Evolutionary conservation across 92 coral and sea anemone genomes (phyloP), one percentile per base, ranked within the genome.

Genomic region (Diadumene lineata): DNA sequence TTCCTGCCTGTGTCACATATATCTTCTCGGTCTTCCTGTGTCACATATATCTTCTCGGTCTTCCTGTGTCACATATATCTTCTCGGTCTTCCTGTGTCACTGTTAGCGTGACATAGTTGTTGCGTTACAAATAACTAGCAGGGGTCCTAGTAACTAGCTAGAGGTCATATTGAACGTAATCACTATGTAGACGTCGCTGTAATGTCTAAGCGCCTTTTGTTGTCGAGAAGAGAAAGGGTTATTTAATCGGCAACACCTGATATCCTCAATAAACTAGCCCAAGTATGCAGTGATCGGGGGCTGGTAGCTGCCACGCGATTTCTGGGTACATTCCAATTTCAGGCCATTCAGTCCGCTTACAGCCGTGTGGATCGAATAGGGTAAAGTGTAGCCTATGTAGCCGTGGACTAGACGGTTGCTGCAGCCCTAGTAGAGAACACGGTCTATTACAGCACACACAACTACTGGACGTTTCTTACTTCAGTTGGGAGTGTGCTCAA

Each of bases 201-300:
- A 57, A 21, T 43, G 82, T 85, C 73, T 85, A 76, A 66, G 85
- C 89, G 73, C 74, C 89, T 85, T 85, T 85, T 85, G 89, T 85
- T 85, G 89, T 85, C 89, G 83, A 74, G 89, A 74, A 38, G 70
- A 72, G 81, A 85, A 85, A 77, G 89, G 70, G 89, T 71, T 85
- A 85, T 85, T 85, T 85, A 79, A 85, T 80, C 85, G 57, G 72
- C 56, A 79, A 76, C 81, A 85, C 78, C 81, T 74, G 89, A 85
- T 85, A 85, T 85, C 81, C 84, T 81, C 33, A 79, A 79, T 74
- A 46, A 76, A 74, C 62, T 64, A 68, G 73, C 85, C 79, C 77
- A 85, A 84, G 75, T 77, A 82, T 74, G 82, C 58, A 53, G 8
- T 26, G 27, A 78, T n/a, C n/a, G 82, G 82, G 75, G 82, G 75